phyloP scores from a whole-genome alignment of 1,140 invertebrate genomes.

The Ooceraea biroi region DNA sequence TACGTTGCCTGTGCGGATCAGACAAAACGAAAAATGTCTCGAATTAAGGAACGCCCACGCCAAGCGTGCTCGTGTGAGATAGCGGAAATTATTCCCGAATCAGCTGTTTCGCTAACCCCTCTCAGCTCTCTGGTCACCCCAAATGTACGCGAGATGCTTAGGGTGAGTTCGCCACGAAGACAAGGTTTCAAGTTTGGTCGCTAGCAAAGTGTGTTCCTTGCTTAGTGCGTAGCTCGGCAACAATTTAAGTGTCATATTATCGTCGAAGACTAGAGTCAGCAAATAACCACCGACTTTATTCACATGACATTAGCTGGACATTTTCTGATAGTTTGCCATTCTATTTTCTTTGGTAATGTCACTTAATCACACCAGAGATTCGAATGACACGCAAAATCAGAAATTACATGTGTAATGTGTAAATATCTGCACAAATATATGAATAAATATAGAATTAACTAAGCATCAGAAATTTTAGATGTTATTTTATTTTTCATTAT shows the following conservation, averaged over 20 bases:
- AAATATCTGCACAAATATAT: neutral
- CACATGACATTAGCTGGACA: slow-evolving; percentile 47
- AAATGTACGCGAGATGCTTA: slow-evolving; percentile 36
- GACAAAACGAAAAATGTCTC: slow-evolving; percentile 63
- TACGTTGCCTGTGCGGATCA: slow-evolving; percentile 31
- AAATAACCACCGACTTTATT: slow-evolving; percentile 48
- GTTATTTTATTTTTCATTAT: neutral
- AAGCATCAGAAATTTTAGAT: neutral
- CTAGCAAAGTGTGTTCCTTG: slow-evolving; percentile 33
- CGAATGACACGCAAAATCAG: neutral
- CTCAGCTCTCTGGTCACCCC: neutral
- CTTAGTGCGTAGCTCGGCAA: slow-evolving; percentile 31
- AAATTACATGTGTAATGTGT: neutral
- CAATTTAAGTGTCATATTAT: slow-evolving; percentile 61
- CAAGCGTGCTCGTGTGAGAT: slow-evolving; percentile 54
- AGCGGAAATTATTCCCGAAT: slow-evolving; percentile 69
- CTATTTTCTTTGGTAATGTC: neutral
- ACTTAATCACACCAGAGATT: slow-evolving; percentile 9
- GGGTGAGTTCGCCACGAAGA: slow-evolving; percentile 49
- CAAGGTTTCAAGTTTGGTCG: slow-evolving; percentile 39
- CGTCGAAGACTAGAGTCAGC: slow-evolving; percentile 40
- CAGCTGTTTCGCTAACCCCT: slow-evolving; percentile 60
- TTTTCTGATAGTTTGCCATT: slow-evolving; percentile 21
- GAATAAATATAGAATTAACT: neutral
- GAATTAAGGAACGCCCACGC: slow-evolving; percentile 48